Base-by-base conservation (phyloP, 2,113 vertebrate species). In the Thymallus thymallus region DNA sequence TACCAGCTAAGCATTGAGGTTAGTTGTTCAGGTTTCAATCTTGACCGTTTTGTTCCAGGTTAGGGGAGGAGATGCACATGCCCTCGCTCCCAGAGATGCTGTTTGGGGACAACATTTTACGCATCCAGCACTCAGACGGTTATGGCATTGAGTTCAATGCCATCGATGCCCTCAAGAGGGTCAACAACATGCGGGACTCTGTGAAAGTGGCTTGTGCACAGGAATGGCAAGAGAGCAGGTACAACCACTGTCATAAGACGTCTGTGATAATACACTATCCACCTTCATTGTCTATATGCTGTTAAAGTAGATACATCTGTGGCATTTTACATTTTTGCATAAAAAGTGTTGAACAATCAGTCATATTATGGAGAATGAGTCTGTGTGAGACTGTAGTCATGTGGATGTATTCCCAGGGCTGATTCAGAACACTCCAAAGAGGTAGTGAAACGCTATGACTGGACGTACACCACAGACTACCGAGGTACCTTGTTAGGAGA, bases 391-490 rank as follows among this genome's bases (percentile, higher is more conserved):
- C 1, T 35, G 3, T 55, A 20, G 51, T 56, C 51, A 60, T 22
- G 56, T 7, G 56, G 5, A 3, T 68, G 20, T 73, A 4, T 9
- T 68, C 89, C 69, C 72, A 98, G 97, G 90, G 92, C 93, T 1
- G 97, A 98, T 29, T 94, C 95, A 2, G 98, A 99, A 46, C 96
- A 97, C 87, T 94, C 93, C 56, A 96, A 97, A 85, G 97, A 99
- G 65, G 92, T 98, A 71, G 86, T 97, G 69, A 96, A 94, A 73
- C 96, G 94, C 0, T 99, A 98, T 4, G 97, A 99, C 73, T 99
- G 98, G 98, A 99, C 98, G 0, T 99, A 96, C 77, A 99, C 97
- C 29, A 99, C 98, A 68, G 95, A 99, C 83, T 99, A 99, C 88
- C 96, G 93, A 90, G 98, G 98, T 69, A 97, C 97, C 0, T 86